These are phyloP conservation scores for Oryzias javanicus DNA, from an alignment of 2,113 vertebrate genomes.

Conservation along the genomic window DNA sequence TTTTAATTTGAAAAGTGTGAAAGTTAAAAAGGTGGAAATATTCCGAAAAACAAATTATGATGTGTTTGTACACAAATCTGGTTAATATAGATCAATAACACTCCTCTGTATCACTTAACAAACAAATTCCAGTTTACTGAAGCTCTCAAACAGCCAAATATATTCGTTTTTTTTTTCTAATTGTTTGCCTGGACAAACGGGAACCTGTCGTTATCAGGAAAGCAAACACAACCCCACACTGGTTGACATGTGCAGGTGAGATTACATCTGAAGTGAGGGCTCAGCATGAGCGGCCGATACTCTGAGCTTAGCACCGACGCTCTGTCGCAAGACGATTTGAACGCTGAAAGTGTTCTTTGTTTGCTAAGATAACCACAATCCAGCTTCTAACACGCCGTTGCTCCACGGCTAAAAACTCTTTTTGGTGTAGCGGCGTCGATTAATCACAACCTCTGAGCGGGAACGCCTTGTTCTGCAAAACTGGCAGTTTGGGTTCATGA, in stretches of 20 bases:
- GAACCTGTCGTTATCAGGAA: neutral
- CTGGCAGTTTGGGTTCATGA: no score
- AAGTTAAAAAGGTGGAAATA: no score
- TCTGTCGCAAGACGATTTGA: constrained; percentile 38
- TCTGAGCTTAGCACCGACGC: constrained; percentile 24
- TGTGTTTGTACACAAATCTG: no score
- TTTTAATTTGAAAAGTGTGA: no score
- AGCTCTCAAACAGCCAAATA: no score
- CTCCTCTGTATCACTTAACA: no score
- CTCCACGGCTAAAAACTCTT: constrained; percentile 17
- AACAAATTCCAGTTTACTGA: no score
- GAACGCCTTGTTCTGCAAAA: constrained; percentile 8
- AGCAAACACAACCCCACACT: constrained; percentile 8
- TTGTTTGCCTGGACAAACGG: neutral
- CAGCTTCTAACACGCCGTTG: constrained; percentile 23
- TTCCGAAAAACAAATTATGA: no score
- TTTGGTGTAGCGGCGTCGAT: constrained; percentile 10
- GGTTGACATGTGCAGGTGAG: constrained; percentile 22
- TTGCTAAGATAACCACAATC: constrained; percentile 16
- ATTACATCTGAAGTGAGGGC: constrained; percentile 7
- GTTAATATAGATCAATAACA: no score
- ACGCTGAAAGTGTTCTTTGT: constrained; percentile 59
- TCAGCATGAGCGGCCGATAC: constrained; percentile 7
- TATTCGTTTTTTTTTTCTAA: no score
- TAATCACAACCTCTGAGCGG: constrained; percentile 10